Percentiles rank a stretch among this genome's conserved stretches.
phyloP scores from a whole-genome alignment of 2,113 vertebrate species.

The Desmodus rotundus region DNA sequence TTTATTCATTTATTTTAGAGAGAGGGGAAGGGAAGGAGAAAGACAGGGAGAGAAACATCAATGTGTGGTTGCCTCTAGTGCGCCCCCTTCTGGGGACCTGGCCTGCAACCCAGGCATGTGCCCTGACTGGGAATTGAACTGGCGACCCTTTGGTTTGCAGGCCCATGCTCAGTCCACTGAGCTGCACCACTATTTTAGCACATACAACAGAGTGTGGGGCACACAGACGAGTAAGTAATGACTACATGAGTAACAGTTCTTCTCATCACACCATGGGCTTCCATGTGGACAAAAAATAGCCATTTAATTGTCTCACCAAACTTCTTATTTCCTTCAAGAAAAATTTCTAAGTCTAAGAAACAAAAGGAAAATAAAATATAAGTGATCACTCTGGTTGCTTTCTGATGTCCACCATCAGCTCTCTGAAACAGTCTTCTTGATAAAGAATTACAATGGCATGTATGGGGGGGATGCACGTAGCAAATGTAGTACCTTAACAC shows the following conservation, averaged over 20 bases:
- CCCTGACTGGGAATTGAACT: too few relatives aligned
- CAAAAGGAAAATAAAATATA: neutral
- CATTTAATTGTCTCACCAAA: neutral
- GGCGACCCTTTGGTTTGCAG: too few relatives aligned
- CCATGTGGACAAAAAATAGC: neutral
- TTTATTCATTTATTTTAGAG: too few relatives aligned
- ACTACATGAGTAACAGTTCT: neutral
- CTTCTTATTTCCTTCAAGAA: neutral
- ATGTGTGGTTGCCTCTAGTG: too few relatives aligned
- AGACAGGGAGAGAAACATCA: too few relatives aligned
- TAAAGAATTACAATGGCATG: neutral
- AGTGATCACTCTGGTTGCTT: neutral
- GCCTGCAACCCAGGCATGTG: too few relatives aligned
- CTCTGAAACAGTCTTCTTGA: neutral
- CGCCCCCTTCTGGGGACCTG: too few relatives aligned
- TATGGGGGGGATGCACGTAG: neutral
- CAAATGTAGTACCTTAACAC: neutral
- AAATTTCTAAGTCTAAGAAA: neutral
- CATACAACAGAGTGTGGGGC: neutral
- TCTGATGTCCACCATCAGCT: neutral
- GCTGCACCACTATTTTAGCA: neutral
- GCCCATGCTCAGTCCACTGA: too few relatives aligned
- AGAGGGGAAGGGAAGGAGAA: too few relatives aligned
- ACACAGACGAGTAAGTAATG: neutral
- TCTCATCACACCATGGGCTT: neutral